Conservation (phyloP, 2,797 vertebrate genomes). For the Cuculus canorus region DNA sequence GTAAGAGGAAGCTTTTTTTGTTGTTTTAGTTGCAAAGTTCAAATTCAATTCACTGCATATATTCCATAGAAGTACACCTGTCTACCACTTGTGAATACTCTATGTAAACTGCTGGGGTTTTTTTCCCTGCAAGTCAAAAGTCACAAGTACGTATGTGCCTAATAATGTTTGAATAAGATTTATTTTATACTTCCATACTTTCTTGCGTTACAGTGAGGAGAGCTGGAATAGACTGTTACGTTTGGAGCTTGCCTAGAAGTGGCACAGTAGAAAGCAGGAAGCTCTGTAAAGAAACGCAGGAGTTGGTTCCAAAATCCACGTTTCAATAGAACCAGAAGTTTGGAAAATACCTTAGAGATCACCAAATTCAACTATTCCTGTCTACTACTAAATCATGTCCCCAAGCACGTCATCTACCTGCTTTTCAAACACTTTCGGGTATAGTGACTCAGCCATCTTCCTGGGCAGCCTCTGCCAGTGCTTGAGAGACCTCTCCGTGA, state of each 20-base stretch:
- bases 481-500: too few species aligned
- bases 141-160: neutral
- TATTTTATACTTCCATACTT: neutral
- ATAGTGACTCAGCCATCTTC: too few species aligned
- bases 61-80: neutral
- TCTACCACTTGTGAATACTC: neutral
- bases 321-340: too few species aligned
- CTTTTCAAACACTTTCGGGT: too few species aligned
- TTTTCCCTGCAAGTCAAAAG: neutral
- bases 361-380: too few species aligned
- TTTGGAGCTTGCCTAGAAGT: neutral
- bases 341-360: too few species aligned
- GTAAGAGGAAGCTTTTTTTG: neutral
- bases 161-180: neutral
- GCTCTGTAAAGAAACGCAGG: neutral
- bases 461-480: too few species aligned
- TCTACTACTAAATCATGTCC: too few species aligned
- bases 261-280: neutral
- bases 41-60: neutral
- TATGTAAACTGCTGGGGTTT: neutral
- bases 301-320: neutral
- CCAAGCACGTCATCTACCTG: too few species aligned
- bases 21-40: neutral
- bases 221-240: neutral
- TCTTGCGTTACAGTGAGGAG: neutral